phyloP scores from a whole-genome alignment of 2,797 vertebrate genomes.

The Periophthalmus magnuspinnatus region DNA sequence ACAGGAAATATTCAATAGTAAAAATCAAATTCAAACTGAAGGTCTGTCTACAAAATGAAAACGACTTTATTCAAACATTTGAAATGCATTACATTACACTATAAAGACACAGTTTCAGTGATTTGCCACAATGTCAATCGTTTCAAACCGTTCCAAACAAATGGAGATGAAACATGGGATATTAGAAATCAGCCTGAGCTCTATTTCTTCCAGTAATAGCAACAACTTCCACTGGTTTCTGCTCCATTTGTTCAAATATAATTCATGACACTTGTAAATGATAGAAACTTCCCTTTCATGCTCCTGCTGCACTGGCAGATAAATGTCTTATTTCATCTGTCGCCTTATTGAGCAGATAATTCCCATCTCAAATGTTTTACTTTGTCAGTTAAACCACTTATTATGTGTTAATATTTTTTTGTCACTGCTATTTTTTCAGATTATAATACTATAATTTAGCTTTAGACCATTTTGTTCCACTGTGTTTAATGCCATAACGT shows the following conservation, averaged over 20 bases:
- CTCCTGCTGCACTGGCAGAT: not conserved
- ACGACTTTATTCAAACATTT: too few species aligned
- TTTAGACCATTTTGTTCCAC: not conserved
- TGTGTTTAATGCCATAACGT: not conserved
- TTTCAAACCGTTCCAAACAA: not conserved
- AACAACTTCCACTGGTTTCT: conserved; percentile 18
- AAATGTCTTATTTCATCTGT: conserved; percentile 15
- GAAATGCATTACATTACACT: too few species aligned
- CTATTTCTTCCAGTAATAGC: conserved; percentile 10
- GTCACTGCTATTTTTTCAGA: not conserved
- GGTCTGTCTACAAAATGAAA: too few species aligned
- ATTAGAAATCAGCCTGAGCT: not conserved
- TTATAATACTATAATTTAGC: not conserved
- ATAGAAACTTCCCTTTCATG: conserved; percentile 13
- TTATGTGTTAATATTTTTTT: not conserved
- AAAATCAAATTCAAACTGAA: too few species aligned
- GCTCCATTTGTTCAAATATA: not conserved
- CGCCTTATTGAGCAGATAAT: conserved; percentile 7
- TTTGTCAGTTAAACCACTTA: not conserved
- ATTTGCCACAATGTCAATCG: not conserved
- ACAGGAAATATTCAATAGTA: not conserved
- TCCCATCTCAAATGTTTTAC: conserved; percentile 5
- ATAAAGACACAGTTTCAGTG: not conserved
- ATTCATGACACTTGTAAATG: not conserved
- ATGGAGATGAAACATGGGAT: not conserved